Base-by-base conservation (phyloP, 1,140 invertebrate genomes). In the Eciton burchellii region DNA sequence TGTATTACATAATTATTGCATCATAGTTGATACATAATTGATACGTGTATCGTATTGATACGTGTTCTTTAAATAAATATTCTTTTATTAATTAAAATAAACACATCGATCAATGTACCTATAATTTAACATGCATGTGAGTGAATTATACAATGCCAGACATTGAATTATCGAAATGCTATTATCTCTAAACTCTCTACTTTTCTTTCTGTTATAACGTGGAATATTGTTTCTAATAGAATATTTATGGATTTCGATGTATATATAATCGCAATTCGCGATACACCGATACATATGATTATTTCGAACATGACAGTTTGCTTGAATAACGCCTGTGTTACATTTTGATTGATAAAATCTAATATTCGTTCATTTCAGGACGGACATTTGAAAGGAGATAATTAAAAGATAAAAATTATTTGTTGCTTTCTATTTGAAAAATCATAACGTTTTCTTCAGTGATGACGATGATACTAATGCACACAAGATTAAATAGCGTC, bases 231-330 rank as follows among this genome's bases (percentile, higher is more conserved):
- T 3, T 56, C 24, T 16, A 54, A 56, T n/a, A 21, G 14, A 35
- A 14, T 4, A 16, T 71, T 41, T 57, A 19, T 45, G 8, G 21
- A 19, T 56, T 71, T 41, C 5, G 21, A 12, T 6, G 41, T 21
- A 19, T 57, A 56, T 21, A 19, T 57, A 56, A 72, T 56, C 57
- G 21, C 14, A 72, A 43, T 72, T 72, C 68, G 0, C 9, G 52
- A 56, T 43, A 4, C 8, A 72, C 3, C 57, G 8, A 9, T 45
- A 59, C 43, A 59, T 5, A 43, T 19, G 19, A 54, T 57, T 45
- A 73, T 59, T 73, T 60, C 21, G 14, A 43, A n/a, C 14, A 12
- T 8, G 2, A 59, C 57, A 59, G 35, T 21, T 57, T 59, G 16
- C 9, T 60, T 16, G 41, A 35, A 21, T 16, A 11, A 59, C 35